Evolutionary conservation across 1,140 invertebrate genomes (phyloP).

Genomic region (Adelges cooleyi): DNA sequence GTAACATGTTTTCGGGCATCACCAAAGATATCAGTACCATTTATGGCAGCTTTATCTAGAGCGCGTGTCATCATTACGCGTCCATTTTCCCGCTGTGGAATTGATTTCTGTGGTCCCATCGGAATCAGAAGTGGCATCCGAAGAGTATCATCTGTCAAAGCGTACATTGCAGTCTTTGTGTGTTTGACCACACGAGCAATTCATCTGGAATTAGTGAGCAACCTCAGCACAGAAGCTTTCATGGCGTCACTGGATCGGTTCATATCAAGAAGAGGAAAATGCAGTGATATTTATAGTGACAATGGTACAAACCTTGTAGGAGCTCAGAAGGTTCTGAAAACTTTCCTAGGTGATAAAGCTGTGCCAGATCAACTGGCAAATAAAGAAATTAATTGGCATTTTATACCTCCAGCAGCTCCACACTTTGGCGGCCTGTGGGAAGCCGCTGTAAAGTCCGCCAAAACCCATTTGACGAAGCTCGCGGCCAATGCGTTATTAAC

Average conservation of each 20-base stretch:
- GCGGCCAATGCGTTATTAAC: not conserved
- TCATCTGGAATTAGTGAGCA: slow-evolving; percentile 34
- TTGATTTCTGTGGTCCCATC: slow-evolving; percentile 14
- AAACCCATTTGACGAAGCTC: not conserved
- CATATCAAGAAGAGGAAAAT: slow-evolving; percentile 28
- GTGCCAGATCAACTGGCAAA: no score
- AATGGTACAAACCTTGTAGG: slow-evolving; percentile 30
- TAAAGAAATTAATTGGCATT: slow-evolving; percentile 24
- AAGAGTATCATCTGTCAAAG: not conserved
- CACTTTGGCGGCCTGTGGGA: slow-evolving; percentile 38
- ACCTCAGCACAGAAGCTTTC: slow-evolving; percentile 32
- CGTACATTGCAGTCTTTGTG: slow-evolving; percentile 33
- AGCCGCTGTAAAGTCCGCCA: slow-evolving; percentile 33
- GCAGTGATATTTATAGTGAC: slow-evolving; percentile 18
- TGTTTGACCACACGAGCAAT: slow-evolving; percentile 34
- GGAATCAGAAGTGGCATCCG: not conserved
- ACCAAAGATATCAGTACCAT: no score
- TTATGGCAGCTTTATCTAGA: no score
- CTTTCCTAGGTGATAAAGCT: no score
- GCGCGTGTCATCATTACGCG: no score
- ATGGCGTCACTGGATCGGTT: slow-evolving; percentile 33
- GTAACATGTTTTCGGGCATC: no score
- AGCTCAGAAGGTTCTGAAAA: not conserved
- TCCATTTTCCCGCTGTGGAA: no score
- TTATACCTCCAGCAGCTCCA: slow-evolving; percentile 34